Evolutionary conservation across 2,797 vertebrate genomes (phyloP).

Genomic region (Danio choprae): DNA sequence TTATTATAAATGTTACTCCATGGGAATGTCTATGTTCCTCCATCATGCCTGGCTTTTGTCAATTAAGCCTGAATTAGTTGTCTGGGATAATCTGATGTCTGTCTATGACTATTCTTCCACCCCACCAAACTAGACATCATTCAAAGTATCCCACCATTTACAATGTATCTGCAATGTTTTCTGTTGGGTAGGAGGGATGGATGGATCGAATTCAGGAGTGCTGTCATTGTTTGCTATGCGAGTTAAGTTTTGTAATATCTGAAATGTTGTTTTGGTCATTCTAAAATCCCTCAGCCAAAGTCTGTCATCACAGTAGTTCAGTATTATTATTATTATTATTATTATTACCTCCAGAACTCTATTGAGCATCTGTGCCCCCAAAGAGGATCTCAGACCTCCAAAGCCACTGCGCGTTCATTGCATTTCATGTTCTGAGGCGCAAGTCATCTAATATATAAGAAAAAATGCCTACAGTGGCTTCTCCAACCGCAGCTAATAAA

Average conservation of each 20-base stretch:
- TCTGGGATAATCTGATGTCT: constrained; percentile 63
- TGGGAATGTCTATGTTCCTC: constrained; percentile 31
- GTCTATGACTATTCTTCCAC: constrained; percentile 49
- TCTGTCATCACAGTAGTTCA: too few relatives aligned
- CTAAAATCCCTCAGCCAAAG: too few relatives aligned
- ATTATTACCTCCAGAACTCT: too few relatives aligned
- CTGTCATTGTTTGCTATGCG: constrained; percentile 74
- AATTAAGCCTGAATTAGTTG: constrained; percentile 59
- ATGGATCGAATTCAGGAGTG: constrained; percentile 72
- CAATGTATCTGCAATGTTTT: constrained; percentile 63
- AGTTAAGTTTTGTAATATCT: constrained; percentile 82
- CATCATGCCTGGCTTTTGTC: constrained; percentile 45
- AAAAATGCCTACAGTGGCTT: too few relatives aligned
- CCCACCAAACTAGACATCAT: constrained; percentile 43
- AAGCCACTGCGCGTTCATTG: too few relatives aligned
- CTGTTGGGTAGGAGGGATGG: constrained; percentile 52
- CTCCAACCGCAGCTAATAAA: too few relatives aligned
- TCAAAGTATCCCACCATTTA: constrained; percentile 59
- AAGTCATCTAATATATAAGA: too few relatives aligned
- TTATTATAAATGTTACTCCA: constrained; percentile 4
- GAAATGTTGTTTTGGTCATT: too few relatives aligned
- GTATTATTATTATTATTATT: too few relatives aligned
- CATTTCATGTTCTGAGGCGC: too few relatives aligned
- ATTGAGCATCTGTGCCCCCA: too few relatives aligned
- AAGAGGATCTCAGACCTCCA: too few relatives aligned